Conservation (phyloP, 2,797 vertebrate species). For the Hephaestus fuliginosus region DNA sequence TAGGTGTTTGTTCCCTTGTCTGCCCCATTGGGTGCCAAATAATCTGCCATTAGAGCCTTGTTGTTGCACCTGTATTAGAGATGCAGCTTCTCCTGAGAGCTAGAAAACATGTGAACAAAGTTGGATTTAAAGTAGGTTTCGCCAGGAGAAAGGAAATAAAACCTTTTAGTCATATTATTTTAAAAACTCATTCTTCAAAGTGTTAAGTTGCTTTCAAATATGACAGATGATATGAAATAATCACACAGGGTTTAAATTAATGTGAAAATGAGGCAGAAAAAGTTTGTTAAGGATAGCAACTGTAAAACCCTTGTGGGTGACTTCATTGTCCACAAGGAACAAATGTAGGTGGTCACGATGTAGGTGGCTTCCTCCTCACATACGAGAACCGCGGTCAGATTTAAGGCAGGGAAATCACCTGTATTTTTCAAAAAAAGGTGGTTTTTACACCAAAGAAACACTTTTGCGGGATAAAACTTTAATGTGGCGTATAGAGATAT, state of each 20-base stretch:
- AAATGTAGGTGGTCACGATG: constrained; percentile 57
- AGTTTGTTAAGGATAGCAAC: constrained; percentile 22
- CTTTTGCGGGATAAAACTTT: constrained; percentile 7
- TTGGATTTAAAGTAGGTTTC: background rate
- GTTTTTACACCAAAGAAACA: background rate
- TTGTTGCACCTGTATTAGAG: background rate
- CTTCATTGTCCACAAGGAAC: constrained; percentile 44
- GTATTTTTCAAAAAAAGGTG: background rate
- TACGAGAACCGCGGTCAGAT: constrained; percentile 7
- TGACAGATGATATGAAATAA: background rate
- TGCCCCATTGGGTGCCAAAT: constrained; percentile 11
- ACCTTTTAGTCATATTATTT: background rate
- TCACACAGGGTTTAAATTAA: background rate
- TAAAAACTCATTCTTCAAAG: background rate
- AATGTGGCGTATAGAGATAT: constrained; percentile 8
- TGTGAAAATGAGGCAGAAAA: background rate
- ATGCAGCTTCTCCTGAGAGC: too few species aligned
- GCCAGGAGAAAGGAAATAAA: background rate
- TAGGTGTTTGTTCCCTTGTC: constrained; percentile 26
- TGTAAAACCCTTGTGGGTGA: constrained; percentile 42
- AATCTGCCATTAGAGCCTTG: constrained; percentile 4
- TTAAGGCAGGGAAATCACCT: constrained; percentile 19
- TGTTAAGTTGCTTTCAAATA: background rate
- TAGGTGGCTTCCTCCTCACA: constrained; percentile 43
- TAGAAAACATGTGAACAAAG: background rate